Percentiles rank a stretch among this genome's conserved stretches.
Conservation (phyloP, 2,113 vertebrate species). For the Carlito syrichta region DNA sequence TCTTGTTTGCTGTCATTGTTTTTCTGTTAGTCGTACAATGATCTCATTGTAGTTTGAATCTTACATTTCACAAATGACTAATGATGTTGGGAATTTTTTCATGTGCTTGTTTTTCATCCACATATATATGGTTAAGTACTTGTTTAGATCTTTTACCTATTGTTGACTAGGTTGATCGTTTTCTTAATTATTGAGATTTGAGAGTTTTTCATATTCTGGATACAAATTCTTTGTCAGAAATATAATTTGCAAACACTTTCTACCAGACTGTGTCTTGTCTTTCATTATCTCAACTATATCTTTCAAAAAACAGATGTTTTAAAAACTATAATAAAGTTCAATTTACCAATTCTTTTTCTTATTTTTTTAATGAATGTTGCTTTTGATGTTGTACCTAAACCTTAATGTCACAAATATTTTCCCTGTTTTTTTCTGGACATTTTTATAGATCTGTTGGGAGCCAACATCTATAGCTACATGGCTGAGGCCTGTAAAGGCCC, state of each 20-base stretch:
- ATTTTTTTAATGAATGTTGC: background rate
- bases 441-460: too few relatives aligned
- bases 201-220: background rate
- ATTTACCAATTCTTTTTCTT: background rate
- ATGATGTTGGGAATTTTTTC: background rate
- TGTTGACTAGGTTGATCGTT: background rate
- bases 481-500: too few relatives aligned
- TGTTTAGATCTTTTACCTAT: background rate
- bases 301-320: background rate
- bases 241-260: background rate
- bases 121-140: too few relatives aligned
- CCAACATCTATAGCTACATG: too few relatives aligned
- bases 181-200: background rate
- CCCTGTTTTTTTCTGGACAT: background rate
- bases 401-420: background rate
- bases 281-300: background rate
- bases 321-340: background rate
- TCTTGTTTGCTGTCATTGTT: background rate
- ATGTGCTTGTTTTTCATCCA: background rate
- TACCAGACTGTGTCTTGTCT: too few relatives aligned
- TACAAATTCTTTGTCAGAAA: background rate
- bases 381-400: background rate
- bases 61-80: background rate
- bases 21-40: background rate
- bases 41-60: background rate